Base-by-base conservation (phyloP, 2,888 invertebrate species). In the Bursaphelenchus okinawaensis region DNA sequence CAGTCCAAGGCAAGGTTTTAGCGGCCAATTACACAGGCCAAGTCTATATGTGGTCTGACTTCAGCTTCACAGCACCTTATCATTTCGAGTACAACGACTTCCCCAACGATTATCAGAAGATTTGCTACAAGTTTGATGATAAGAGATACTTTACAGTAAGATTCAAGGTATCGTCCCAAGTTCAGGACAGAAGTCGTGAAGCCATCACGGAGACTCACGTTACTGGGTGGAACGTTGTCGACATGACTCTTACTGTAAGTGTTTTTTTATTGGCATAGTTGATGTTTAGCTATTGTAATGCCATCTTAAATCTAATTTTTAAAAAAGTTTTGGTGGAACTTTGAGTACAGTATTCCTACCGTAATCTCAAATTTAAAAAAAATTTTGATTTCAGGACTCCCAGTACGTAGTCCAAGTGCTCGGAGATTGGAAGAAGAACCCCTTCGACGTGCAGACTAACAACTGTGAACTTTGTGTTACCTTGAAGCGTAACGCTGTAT, bases 21-120 rank as follows among this genome's bases (percentile, higher is more conserved):
- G 82, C 82, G 6, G 82, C 82, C 23, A 82, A 82, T 63, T 82
- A 82, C 68, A 82, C 82, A 9, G 82, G 82, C 55, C 81, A 82
- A 67, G 74, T 75, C 12, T 72, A 70, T 61, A 68, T 77, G 73
- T 71, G 64, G 68, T 69, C 75, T 1, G 82, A 82, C 64, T 82
- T 82, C 70, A 72, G 73, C 7, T 77, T 82, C 72, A 75, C 73
- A 12, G 78, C 77, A 28, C 74, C 80, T 16, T 82, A 79, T 67
- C 63, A 75, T 64, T 81, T 82, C 72, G 75, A 78, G 50, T 82
- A 82, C 64, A 73, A 76, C 24, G 74, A 72, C 29, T 82, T 78
- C 66, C 82, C 82, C 20, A 78, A 75, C 59, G 82, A 83, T 61
- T 60, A 66, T 7, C 82, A 82, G 56, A 68, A 70, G 69, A 76